These are phyloP conservation scores for Nyctibius bracteatus DNA, from an alignment of 2,113 vertebrate species.

Conservation along the genomic window DNA sequence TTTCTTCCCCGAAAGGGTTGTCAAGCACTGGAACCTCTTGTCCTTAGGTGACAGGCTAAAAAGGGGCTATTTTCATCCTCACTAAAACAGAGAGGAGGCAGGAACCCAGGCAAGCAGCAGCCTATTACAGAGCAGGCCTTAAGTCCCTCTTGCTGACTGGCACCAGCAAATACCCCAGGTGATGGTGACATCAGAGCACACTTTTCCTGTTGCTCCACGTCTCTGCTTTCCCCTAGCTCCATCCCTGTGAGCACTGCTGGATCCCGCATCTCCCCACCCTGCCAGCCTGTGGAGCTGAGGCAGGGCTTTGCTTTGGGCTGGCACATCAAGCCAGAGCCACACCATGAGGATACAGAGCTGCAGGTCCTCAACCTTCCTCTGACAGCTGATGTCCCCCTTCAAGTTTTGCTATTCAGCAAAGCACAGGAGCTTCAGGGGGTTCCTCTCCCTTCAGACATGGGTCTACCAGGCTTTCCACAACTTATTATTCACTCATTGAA, in stretches of 20 bases:
- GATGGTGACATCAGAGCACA: neutral
- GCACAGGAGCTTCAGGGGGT: neutral
- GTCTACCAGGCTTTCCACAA: neutral
- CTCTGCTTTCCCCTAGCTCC: neutral
- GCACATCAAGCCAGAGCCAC: neutral
- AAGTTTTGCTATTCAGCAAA: neutral
- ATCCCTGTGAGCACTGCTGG: neutral
- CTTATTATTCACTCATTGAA: neutral
- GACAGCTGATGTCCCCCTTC: neutral
- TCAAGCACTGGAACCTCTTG: too few relatives aligned
- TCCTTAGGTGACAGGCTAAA: neutral
- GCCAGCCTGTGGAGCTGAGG: accelerated
- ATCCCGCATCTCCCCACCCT: neutral
- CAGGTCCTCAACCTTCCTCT: neutral
- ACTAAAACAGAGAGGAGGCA: neutral
- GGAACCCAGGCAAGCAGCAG: neutral
- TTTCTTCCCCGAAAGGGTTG: too few relatives aligned
- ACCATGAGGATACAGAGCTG: neutral
- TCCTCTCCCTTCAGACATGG: neutral
- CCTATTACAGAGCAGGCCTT: neutral
- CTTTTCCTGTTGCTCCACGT: neutral
- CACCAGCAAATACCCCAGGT: neutral
- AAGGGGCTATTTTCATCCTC: neutral
- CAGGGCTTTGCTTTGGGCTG: neutral
- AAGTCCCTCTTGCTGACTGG: neutral